Base-by-base conservation (phyloP, 2,888 invertebrate species). In the Caenorhabditis wallacei region DNA sequence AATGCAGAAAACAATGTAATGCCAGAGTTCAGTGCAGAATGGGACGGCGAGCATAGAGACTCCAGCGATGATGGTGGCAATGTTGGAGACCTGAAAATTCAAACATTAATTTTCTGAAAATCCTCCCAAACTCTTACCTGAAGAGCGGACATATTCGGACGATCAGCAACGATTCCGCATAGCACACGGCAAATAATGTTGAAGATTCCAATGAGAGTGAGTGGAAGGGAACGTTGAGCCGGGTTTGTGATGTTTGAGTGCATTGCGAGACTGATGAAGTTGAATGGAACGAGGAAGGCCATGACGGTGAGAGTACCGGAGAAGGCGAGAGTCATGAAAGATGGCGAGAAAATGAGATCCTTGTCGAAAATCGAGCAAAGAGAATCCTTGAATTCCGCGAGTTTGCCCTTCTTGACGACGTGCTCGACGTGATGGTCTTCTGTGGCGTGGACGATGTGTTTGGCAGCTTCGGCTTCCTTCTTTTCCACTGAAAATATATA, bases 291-390 rank as follows among this genome's bases (percentile, higher is more conserved):
- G 92, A 96, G 97, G 93, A 97, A 97, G 89, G 97, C 97, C 93
- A 97, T 95, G 95, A 97, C 96, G 0, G 97, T 97, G 84, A 98
- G 94, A 90, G 96, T 96, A 24, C 98, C 98, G 85, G 97, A 96
- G 40, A 96, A 88, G 4, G 96, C 95, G 57, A 98, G 94, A 54
- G 98, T 94, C 81, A 97, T 93, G 92, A 98, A 98, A 0, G 96
- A 95, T 0, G 95, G 95, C 40, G 96, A 96, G 92, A 94, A 94
- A 74, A 98, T 94, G 0, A 98, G 93, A 71, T 95, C 95, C 46
- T 96, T 94, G 92, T 98, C 97, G 70, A 87, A 40, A 61, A 89
- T 69, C 3, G 86, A 81, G 18, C 63, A 54, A 13, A 89, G 70
- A 0, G 88, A 66, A 0, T 72, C 72, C 46, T 72, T 72, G 61